A percentile compares a stretch with the other conserved stretches of the same genome.
Conservation (phyloP, 2,888 invertebrate species). For the Schrankia costaestrigalis region DNA sequence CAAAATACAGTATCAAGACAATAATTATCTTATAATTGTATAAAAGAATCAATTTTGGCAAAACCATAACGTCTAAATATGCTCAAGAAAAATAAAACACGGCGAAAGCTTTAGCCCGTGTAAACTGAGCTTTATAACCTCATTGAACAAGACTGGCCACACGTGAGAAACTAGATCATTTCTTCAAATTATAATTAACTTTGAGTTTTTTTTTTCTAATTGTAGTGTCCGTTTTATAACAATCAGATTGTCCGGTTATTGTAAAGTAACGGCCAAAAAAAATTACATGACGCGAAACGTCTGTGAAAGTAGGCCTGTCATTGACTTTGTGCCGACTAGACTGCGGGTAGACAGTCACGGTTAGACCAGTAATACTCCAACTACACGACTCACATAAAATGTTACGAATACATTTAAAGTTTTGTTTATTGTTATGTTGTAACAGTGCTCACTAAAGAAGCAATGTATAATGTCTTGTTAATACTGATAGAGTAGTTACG, state of each 20-base stretch:
- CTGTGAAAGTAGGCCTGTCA: constrained; percentile 72
- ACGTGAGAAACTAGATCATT: constrained; percentile 39
- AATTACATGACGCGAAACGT: constrained; percentile 53
- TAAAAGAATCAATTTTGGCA: too few relatives aligned
- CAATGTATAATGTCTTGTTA: constrained; percentile 8
- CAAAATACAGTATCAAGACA: too few relatives aligned
- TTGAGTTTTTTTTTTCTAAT: constrained; percentile 43
- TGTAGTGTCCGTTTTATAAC: constrained; percentile 54
- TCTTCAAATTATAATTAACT: constrained; percentile 49
- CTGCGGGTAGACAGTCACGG: constrained; percentile 57
- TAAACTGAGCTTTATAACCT: constrained; percentile 18
- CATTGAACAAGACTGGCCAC: constrained; percentile 18
- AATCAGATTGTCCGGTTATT: constrained; percentile 60
- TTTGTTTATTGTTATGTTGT: constrained; percentile 1
- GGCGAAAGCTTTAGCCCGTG: constrained; percentile 16
- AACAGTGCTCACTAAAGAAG: background rate
- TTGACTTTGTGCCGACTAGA: constrained; percentile 65
- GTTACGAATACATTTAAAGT: constrained; percentile 31
- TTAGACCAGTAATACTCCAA: constrained; percentile 14
- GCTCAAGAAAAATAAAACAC: constrained; percentile 13
- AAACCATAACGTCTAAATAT: constrained; percentile 15
- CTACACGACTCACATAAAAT: background rate
- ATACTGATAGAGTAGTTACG: background rate
- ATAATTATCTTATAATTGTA: too few relatives aligned
- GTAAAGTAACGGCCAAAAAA: constrained; percentile 63